Evolutionary conservation across 2,888 invertebrate species (phyloP).

Genomic region (Philhelius pedissequus): DNA sequence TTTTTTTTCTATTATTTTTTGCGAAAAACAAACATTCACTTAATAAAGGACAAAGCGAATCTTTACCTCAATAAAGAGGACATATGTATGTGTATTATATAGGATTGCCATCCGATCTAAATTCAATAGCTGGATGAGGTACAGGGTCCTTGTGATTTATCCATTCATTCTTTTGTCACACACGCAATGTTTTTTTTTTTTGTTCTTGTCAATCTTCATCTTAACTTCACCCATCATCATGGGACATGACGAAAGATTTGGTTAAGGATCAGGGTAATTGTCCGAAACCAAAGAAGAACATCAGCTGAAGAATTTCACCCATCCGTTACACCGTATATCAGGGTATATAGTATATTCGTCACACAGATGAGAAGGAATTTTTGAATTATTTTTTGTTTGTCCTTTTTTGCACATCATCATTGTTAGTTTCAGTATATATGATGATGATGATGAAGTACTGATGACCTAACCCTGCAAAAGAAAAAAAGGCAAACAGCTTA

Average conservation of each 20-base stretch:
- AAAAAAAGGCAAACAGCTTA: conserved; percentile 28
- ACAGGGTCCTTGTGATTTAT: conserved; percentile 31
- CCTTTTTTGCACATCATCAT: conserved; percentile 7
- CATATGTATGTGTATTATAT: not conserved
- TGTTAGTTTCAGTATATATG: conserved; percentile 12
- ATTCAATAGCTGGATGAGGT: conserved; percentile 39
- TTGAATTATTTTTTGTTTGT: not conserved
- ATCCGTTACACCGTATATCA: conserved; percentile 39
- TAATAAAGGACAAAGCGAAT: conserved; percentile 27
- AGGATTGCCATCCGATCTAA: conserved; percentile 35
- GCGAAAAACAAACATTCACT: conserved; percentile 47
- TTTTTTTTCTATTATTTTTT: not conserved
- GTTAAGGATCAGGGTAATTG: conserved; percentile 50
- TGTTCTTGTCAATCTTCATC: not conserved
- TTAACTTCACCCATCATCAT: conserved; percentile 36
- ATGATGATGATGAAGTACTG: conserved; percentile 62
- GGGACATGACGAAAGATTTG: conserved; percentile 3
- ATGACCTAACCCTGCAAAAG: conserved; percentile 53
- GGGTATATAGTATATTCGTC: conserved; percentile 35
- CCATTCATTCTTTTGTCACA: conserved; percentile 51
- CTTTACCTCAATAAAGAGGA: not conserved
- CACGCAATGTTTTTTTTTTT: not conserved
- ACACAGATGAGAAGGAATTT: conserved; percentile 38
- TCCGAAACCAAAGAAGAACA: conserved; percentile 47
- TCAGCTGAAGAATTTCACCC: conserved; percentile 35